These are phyloP conservation scores for Silurus lanzhouensis DNA, from an alignment of 2,797 vertebrate genomes.

Conservation along the genomic window DNA sequence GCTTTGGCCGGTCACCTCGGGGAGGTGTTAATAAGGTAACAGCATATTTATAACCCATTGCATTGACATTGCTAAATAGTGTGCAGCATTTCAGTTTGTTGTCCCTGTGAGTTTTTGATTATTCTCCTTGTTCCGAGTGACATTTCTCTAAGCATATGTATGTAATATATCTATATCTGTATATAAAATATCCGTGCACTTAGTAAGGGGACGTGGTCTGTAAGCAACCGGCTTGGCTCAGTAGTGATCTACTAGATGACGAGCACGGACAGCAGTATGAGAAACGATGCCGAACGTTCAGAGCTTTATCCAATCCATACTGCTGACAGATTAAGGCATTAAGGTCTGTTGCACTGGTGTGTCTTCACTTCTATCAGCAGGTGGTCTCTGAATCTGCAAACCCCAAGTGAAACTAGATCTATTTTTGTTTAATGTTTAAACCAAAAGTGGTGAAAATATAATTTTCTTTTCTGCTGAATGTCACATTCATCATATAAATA, in stretches of 20 bases:
- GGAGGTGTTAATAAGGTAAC: slow-evolving; percentile 94
- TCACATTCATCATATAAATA: too few species aligned
- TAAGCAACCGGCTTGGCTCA: not conserved
- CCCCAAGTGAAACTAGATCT: not conserved
- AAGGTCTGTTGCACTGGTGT: not conserved
- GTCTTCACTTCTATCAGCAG: not conserved
- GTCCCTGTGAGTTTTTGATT: not conserved
- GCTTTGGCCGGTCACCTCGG: slow-evolving; percentile 94
- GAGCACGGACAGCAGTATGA: not conserved
- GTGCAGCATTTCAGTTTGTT: not conserved
- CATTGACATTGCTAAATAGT: not conserved
- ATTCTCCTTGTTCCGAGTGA: too few species aligned
- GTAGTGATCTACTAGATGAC: not conserved
- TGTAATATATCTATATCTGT: too few species aligned
- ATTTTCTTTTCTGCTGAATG: too few species aligned
- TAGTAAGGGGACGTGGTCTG: not conserved
- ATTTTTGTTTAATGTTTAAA: not conserved
- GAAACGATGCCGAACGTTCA: not conserved
- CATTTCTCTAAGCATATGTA: not conserved
- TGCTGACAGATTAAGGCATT: not conserved
- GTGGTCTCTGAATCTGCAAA: not conserved
- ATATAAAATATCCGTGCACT: not conserved
- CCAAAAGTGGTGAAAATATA: too few species aligned
- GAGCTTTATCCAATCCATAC: not conserved
- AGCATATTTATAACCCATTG: not conserved